Base-by-base conservation (phyloP, 2,797 vertebrate species). In the Thamnophis elegans region DNA sequence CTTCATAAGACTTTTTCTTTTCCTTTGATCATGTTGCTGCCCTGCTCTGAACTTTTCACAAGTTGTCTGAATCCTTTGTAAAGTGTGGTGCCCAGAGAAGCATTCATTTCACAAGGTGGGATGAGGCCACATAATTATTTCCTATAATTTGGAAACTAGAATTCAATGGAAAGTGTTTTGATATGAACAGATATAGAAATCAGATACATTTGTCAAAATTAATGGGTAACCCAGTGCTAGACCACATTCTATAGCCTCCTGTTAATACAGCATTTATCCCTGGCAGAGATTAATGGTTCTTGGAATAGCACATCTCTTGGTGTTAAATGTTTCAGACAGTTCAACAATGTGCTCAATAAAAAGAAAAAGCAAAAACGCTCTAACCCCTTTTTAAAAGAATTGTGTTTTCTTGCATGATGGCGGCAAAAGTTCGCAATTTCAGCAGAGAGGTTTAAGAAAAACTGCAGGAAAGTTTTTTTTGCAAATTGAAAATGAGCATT, bases 91-190 rank as follows among this genome's bases (percentile, higher is more conserved):
- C 42, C 73, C 10, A 25, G 73, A 82, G 18, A 82, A 82, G 73
- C 73, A 42, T 78, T 78, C 36, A 78, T 47, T 82, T 82, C 73
- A 82, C 9, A 82, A 82, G 36, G 73, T 47, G 18, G 20, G 20
- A 47, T 82, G 47, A 82, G 36, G 73, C 73, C 73, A 82, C 9
- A 82, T 82, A 82, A 82, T 82, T 82, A 47, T 82, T 82, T 89
- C 59, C 36, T 82, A 47, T 82, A 82, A 82, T 82, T 47, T 82
- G 73, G 73, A 82, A 92, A 96, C 94, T 94, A 96, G 95, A 96
- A 73, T 96, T 87, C 95, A 95, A 94, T 94, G 86, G 90, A 92
- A 94, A 95, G 95, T 93, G 88, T 95, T 95, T 65, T 93, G 89
- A 95, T 93, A 92, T 94, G 93, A 94, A 94, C 89, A 53, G 90